These are phyloP conservation scores for Peromyscus polionotus DNA, from an alignment of 2,113 vertebrate genomes.

Conservation along the genomic window DNA sequence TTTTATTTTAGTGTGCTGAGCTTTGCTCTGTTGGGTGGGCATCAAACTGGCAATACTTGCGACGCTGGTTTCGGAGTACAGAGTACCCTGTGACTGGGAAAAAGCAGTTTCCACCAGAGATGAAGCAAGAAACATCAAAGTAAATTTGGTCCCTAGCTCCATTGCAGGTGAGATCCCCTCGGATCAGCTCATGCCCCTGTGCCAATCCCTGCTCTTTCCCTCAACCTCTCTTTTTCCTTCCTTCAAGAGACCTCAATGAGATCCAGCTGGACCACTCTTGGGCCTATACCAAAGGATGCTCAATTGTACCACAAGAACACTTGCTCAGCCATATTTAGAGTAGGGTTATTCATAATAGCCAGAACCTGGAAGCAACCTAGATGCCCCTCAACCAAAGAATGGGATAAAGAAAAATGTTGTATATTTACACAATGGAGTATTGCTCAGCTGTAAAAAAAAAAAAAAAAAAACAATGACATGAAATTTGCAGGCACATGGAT, in stretches of 20 bases:
- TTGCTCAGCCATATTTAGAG: too few relatives aligned
- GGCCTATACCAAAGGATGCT: too few relatives aligned
- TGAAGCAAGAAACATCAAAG: constrained; percentile 7
- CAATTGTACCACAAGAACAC: too few relatives aligned
- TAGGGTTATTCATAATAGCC: too few relatives aligned
- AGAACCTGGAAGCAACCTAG: too few relatives aligned
- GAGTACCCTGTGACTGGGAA: neutral
- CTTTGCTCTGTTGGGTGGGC: neutral
- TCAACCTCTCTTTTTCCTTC: neutral
- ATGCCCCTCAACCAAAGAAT: too few relatives aligned
- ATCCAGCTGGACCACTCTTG: too few relatives aligned
- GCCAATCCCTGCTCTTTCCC: constrained; percentile 24
- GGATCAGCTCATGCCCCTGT: neutral
- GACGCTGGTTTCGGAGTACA: constrained; percentile 21
- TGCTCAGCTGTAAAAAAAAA: too few relatives aligned
- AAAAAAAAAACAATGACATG: too few relatives aligned
- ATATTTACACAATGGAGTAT: too few relatives aligned
- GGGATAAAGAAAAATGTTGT: too few relatives aligned
- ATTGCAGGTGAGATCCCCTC: neutral
- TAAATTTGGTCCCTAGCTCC: constrained; percentile 29
- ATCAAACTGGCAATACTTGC: constrained; percentile 52
- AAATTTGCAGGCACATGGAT: too few relatives aligned
- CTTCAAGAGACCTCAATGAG: neutral
- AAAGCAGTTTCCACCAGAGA: constrained; percentile 11
- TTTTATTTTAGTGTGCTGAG: constrained; percentile 45